Evolutionary conservation across 2,797 vertebrate genomes (phyloP), one percentile per base, ranked within the genome.

Genomic region (Loriculus beryllinus): DNA sequence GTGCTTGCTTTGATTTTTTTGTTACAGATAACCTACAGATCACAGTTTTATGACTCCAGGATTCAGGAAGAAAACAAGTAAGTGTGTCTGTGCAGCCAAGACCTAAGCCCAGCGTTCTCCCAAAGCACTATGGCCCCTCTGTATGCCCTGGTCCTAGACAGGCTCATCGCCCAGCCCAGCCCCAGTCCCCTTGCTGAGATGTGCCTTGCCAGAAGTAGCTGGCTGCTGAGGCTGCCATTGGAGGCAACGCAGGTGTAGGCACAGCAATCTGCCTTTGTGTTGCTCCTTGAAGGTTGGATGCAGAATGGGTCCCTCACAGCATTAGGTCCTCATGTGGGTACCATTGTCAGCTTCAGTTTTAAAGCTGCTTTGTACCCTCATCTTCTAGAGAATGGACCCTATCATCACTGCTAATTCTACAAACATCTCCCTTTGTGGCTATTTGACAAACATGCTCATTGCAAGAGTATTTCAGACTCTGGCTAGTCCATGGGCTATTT

Each of bases 111-210:
- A 1, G 28, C 9, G 22, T 25, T 70, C 39, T 67, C 4, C 2
- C 33, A 10, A 7, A 31, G 33, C 2, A 0, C 31, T 10, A 31
- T 1, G 17, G 7, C 29, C 63, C 7, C 42, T 47, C 26, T 45
- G 25, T 25, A 19, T 26, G 7, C 16, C 42, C 45, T 12, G 31
- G 12, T 8, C 3, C 0, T 0, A 7, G 17, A 10, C 49, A 69
- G 31, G 15, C 17, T 82, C 9, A 6, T n/a, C 22, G 62, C 3
- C 25, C 49, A 48, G 54, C 25, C 42, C 3, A 6, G 40, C 5
- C 45, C 5, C 12, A 21, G 9, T 8, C 0, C 14, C 2, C 0
- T 3, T 3, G 20, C 0, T 4, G 35, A 39, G 43, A 19, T 6
- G 8, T 4, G 9, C 3, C 51, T 20, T 72, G 54, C n/a, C 65